Base-by-base conservation (phyloP, 2,888 invertebrate species). In the Flexamia atlantica region DNA sequence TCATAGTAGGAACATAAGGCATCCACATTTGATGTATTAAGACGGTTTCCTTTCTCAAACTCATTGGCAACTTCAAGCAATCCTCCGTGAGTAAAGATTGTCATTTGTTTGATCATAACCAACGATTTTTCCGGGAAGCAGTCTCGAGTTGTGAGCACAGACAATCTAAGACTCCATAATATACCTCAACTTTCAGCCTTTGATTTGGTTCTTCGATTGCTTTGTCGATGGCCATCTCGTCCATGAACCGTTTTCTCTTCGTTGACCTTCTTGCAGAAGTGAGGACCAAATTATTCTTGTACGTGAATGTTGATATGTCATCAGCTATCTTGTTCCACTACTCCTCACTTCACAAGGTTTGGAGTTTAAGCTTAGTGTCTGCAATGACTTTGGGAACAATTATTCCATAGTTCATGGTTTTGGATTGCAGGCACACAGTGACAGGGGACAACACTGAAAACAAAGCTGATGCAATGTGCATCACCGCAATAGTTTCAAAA, bases 201-300 rank as follows among this genome's bases (percentile, higher is more conserved):
- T 82, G n/a, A 1, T 46, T 25, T 10, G 82, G 40, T 12, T 82
- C 82, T 20, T 14, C 32, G 17, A 25, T 68, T 28, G 28, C 20
- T 46, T 82, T 70, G 46, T 82, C 82, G 10, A 82, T 23, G 2
- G 82, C 82, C 17, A 83, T n/a, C 32, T 76, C 76, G 32, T 74
- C 76, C 82, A 70, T 82, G 1, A 72, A 50, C 60, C 25, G 70
- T 82, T 70, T 82, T 9, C n/a, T 82, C 32, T 70, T 46, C 9
- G 14, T n/a, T 68, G 64, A 64, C 28, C 10, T 79, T 20, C 12
- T 46, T 46, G 4, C 14, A 2, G 7, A n/a, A 30, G 23, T 60
- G 25, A 60, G 81, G n/a, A n/a, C n/a, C n/a, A n/a, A n/a, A n/a
- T n/a, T n/a, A n/a, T n/a, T n/a, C n/a, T n/a, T 53, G 57, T 40